Evolutionary conservation across 2,797 vertebrate species (phyloP), one percentile per base, ranked within the genome.

Genomic region (Typhlichthys subterraneus): DNA sequence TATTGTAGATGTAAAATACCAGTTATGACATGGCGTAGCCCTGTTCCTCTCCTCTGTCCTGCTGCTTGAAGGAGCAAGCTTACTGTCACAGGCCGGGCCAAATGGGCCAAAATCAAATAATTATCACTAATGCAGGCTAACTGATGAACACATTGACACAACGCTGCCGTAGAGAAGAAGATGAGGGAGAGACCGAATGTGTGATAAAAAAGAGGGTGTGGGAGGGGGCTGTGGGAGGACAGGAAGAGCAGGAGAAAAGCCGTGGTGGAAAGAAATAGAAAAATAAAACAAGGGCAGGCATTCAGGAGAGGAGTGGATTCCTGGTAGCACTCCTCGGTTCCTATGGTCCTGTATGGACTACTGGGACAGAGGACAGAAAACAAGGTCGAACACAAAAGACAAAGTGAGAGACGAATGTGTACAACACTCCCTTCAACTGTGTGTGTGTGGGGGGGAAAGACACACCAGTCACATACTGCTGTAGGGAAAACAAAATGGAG

Each of bases 221-320:
- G 46, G 38, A n/a, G 45, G 5, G 38, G 17, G 12, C 10, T 51
- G 48, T 38, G 23, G 46, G 31, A 49, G 29, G 31, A 42, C 31
- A 51, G 45, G 13, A 13, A 52, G 59, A 45, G 15, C 23, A 33
- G 45, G 59, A 73, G 59, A 76, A 76, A 79, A 42, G 38, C 7
- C 9, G 38, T 42, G 38, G 38, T 42, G 6, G 38, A 7, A 23
- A 23, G 2, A 23, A 23, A 7, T 42, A 42, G 9, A 51, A 19
- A 17, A 14, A 51, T 64, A 63, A 75, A 31, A 54, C 11, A 60
- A 55, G 14, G 48, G 52, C 42, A 49, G 70, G 53, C 15, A 42
- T 56, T 57, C 72, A 66, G 57, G 56, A 76, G 62, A 72, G 62
- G 76, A 80, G 81, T 75, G 81, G 75, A 90, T 89, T 89, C 82